Percentiles rank a stretch among this genome's conserved stretches.
Evolutionary conservation across 1,140 invertebrate species (phyloP).

Genomic region (Mercenaria mercenaria): DNA sequence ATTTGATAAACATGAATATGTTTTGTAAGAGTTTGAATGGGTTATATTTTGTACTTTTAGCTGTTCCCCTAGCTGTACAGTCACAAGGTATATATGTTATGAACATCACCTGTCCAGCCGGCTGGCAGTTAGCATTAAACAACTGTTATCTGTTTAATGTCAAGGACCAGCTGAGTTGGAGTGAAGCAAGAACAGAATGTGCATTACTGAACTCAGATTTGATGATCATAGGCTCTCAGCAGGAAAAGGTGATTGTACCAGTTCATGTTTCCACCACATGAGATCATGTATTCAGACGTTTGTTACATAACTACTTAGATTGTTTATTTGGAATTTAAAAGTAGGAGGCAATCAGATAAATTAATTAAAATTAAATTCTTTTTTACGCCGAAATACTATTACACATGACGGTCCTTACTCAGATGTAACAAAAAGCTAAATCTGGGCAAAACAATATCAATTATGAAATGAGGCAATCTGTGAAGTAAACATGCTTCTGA

Average conservation of each 20-base stretch:
- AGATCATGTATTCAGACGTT: neutral
- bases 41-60: neutral
- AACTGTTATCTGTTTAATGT: slow-evolving; percentile 59
- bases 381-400: too few species aligned
- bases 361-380: too few species aligned
- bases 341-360: neutral
- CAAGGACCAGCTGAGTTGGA: slow-evolving; percentile 37
- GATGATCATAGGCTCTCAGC: slow-evolving; percentile 26
- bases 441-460: too few species aligned
- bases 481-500: too few species aligned
- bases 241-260: too few species aligned
- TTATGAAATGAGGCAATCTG: too few species aligned
- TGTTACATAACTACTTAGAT: neutral
- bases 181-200: slow-evolving; percentile 58
- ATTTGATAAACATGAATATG: too few species aligned
- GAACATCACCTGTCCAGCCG: slow-evolving; percentile 48
- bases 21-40: too few species aligned
- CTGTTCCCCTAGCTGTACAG: neutral
- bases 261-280: neutral
- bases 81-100: slow-evolving; percentile 38
- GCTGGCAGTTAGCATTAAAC: slow-evolving; percentile 48
- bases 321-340: neutral
- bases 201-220: slow-evolving; percentile 46
- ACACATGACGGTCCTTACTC: too few species aligned
- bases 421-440: too few species aligned